phyloP scores from a whole-genome alignment of 2,888 invertebrate species.

The Cheilosia vulpina region DNA sequence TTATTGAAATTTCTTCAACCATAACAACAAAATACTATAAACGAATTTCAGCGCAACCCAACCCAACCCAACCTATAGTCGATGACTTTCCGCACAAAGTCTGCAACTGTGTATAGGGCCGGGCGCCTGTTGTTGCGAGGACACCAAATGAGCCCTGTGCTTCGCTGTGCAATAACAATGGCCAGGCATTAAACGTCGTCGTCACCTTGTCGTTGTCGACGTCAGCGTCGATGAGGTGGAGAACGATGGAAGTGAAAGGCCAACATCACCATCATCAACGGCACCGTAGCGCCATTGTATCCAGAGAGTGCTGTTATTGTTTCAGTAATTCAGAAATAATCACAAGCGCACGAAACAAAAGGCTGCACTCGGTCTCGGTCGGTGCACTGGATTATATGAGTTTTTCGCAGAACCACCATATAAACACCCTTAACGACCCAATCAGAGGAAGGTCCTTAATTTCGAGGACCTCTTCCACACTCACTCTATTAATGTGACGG shows the following conservation, averaged over 20 bases:
- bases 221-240: slow-evolving; percentile 69
- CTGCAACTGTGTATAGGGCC: slow-evolving; percentile 8
- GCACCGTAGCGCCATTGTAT: slow-evolving; percentile 49
- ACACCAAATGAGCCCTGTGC: slow-evolving; percentile 59
- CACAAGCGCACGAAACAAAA: slow-evolving; percentile 69
- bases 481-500: slow-evolving; percentile 65
- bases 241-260: slow-evolving; percentile 71
- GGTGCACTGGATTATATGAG: slow-evolving; percentile 65
- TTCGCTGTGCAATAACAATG: slow-evolving; percentile 62
- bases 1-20: slow-evolving; percentile 71
- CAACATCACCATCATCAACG: slow-evolving; percentile 24
- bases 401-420: slow-evolving; percentile 39
- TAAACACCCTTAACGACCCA: slow-evolving; percentile 57
- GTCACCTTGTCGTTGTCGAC: slow-evolving; percentile 72
- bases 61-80: slow-evolving; percentile 36
- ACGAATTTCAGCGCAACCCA: slow-evolving; percentile 48
- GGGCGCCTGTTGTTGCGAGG: slow-evolving; percentile 34
- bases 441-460: slow-evolving; percentile 74
- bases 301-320: slow-evolving; percentile 69
- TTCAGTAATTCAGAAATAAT: slow-evolving; percentile 75
- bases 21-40: slow-evolving; percentile 69
- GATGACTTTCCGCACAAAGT: slow-evolving; percentile 23
- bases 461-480: slow-evolving; percentile 72
- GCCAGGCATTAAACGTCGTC: slow-evolving; percentile 72
- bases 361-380: slow-evolving; percentile 29